Percentiles rank a stretch among this genome's conserved stretches.
Conservation (phyloP, 2,113 vertebrate genomes). For the Oceanites oceanicus region DNA sequence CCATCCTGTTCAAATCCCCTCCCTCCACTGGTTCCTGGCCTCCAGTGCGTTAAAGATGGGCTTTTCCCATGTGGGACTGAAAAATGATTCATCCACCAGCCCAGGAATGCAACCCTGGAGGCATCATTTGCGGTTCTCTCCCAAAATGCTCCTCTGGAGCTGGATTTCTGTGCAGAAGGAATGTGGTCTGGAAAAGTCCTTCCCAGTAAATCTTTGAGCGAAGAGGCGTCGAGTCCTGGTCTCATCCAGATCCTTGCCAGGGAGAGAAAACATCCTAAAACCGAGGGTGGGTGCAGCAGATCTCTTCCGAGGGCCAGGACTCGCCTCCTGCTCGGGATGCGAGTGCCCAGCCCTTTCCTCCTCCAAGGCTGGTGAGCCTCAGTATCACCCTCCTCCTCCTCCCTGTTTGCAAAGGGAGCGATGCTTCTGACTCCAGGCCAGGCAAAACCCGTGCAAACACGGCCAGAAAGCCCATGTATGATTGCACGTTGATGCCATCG, state of each 20-base stretch:
- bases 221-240: background rate
- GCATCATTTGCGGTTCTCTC: background rate
- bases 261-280: background rate
- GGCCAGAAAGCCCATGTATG: accelerated
- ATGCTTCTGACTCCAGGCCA: background rate
- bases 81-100: conserved; percentile 5
- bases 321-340: accelerated
- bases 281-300: background rate
- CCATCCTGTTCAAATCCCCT: background rate
- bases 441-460: accelerated
- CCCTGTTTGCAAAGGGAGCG: background rate
- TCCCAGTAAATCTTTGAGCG: background rate
- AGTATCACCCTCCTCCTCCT: background rate
- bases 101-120: conserved; percentile 29
- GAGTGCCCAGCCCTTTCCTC: background rate
- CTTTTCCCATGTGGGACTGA: background rate
- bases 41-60: background rate
- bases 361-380: background rate
- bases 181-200: background rate
- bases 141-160: background rate
- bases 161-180: background rate
- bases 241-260: background rate
- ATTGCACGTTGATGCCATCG: accelerated
- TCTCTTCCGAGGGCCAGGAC: background rate
- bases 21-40: background rate